Evolutionary conservation across 2,888 invertebrate genomes (phyloP).

Genomic region (Heliconius aoede): DNA sequence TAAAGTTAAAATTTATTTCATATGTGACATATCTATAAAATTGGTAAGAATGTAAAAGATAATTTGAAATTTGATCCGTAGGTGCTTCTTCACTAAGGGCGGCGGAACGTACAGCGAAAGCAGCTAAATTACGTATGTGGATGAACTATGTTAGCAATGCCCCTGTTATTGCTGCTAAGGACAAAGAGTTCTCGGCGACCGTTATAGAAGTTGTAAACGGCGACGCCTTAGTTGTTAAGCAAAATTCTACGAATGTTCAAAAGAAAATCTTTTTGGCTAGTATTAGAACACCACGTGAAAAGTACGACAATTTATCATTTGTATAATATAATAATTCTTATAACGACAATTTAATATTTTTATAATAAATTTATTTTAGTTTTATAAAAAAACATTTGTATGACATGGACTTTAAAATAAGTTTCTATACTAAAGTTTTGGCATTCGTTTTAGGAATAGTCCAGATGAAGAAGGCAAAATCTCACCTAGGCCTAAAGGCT

Average conservation of each 20-base stretch:
- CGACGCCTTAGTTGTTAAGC: slow-evolving; percentile 94
- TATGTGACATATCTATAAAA: not conserved
- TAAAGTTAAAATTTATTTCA: slow-evolving; percentile 48
- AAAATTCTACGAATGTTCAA: slow-evolving; percentile 86
- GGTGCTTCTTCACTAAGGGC: slow-evolving; percentile 91
- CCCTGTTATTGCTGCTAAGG: slow-evolving; percentile 88
- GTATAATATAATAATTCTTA: too few species aligned
- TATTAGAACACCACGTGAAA: slow-evolving; percentile 95
- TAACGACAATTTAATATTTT: too few species aligned
- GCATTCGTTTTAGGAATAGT: slow-evolving; percentile 62
- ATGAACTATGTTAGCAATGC: slow-evolving; percentile 92
- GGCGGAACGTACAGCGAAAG: slow-evolving; percentile 95
- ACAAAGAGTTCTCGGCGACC: slow-evolving; percentile 91
- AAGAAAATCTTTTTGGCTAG: slow-evolving; percentile 98
- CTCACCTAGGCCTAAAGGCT: slow-evolving; percentile 88
- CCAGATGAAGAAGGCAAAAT: slow-evolving; percentile 87
- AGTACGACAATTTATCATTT: slow-evolving; percentile 58
- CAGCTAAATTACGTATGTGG: slow-evolving; percentile 94
- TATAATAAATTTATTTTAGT: too few species aligned
- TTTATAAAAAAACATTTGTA: too few species aligned
- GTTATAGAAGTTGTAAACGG: slow-evolving; percentile 97
- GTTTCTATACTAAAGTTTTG: not conserved
- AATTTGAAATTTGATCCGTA: slow-evolving; percentile 46
- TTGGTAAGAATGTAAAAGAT: not conserved
- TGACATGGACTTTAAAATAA: not conserved